A percentile compares a stretch with the other conserved stretches of the same genome.
phyloP scores from a whole-genome alignment of 2,888 invertebrate genomes.

The Tiliacea citrago region DNA sequence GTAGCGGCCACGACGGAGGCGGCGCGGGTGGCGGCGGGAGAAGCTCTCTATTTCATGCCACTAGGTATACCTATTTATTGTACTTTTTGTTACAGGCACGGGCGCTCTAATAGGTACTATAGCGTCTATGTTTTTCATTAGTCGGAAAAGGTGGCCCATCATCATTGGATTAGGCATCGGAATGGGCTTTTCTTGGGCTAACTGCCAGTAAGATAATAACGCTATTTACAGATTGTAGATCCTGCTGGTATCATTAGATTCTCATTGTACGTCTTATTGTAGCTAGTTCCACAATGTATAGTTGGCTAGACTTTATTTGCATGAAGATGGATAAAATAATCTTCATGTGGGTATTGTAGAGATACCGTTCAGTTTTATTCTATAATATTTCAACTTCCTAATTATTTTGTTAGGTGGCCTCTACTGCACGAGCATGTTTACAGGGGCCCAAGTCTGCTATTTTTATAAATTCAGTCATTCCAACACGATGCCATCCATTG shows the following conservation, averaged over 20 bases:
- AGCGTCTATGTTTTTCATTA: conserved; percentile 28
- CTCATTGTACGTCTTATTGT: not conserved
- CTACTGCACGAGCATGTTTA: not conserved
- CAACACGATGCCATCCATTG: too few species aligned
- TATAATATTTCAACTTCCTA: not conserved
- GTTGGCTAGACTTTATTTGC: not conserved
- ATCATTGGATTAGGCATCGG: conserved; percentile 29
- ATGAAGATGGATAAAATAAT: not conserved
- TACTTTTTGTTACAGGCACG: conserved; percentile 32
- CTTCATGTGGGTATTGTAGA: not conserved
- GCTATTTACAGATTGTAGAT: conserved; percentile 7
- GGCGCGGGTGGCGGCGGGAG: too few species aligned
- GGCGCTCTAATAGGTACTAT: conserved; percentile 39
- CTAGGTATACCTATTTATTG: not conserved
- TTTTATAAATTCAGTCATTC: too few species aligned
- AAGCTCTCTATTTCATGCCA: not conserved
- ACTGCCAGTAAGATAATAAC: conserved; percentile 38
- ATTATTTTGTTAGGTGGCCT: not conserved
- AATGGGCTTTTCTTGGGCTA: conserved; percentile 32
- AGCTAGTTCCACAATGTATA: conserved; percentile 3
- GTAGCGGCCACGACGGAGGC: too few species aligned
- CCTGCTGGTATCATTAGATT: conserved; percentile 15
- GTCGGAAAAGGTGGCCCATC: conserved; percentile 39
- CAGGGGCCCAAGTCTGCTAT: too few species aligned
- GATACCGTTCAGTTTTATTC: not conserved